Base-by-base conservation (phyloP, 2,888 invertebrate species). In the Arge pagana region DNA sequence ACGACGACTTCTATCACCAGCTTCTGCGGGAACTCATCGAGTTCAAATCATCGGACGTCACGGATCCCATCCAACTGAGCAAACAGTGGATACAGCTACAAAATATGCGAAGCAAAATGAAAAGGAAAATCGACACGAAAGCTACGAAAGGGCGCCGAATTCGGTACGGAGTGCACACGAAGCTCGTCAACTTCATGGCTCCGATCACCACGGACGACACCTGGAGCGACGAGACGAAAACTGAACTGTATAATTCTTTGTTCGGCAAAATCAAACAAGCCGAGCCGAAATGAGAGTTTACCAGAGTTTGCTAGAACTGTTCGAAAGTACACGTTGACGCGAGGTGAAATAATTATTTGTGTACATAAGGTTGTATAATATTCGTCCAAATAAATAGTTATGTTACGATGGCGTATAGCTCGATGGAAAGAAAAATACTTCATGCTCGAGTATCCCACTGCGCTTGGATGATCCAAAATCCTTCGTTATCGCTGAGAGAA, bases 1-100 rank as follows among this genome's bases (percentile, higher is more conserved):
- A 98, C 70, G 91, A 90, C 66, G 98, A 98, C 72, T 98, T 98
- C 75, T 98, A 98, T 77, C 96, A 96, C 76, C 93, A 95, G 67
- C 80, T 96, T 49, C 78, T 98, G 35, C 81, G 93, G 57, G 96
- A 97, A 74, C 79, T 98, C 30, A 96, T 98, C 57, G 95, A 97
- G 73, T 87, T 88, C 59, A 96, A 96, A 77, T 88, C 93, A 0
- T 85, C 88, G 3, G 87, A 88, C 65, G 83, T 90, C 7, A 87
- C 87, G 1, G 94, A 93, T 78, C 92, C 94, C 1, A 82, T 89
- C 6, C 90, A 92, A 63, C 81, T 96, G 35, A 90, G 92, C 70
- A 85, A 90, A 59, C 94, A 96, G 67, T 96, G 93, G 89, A 85
- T 94, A 56, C 89, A 95, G 55, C 79, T 98, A 54, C 96, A 97